Base-by-base conservation (phyloP, 2,888 invertebrate species). In the Rhaphigaster nebulosa region DNA sequence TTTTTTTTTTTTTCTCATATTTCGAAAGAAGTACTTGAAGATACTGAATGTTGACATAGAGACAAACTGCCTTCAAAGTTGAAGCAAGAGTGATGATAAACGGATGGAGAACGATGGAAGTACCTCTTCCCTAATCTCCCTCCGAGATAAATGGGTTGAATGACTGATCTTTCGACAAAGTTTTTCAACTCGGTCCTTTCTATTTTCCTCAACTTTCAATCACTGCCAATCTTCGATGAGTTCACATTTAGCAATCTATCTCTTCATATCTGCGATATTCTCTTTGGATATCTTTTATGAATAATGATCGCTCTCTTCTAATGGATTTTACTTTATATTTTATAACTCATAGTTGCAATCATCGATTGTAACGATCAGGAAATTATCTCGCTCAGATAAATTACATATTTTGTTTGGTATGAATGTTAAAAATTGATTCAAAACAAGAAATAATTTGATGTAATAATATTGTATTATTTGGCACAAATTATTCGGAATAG, bases 1-100 rank as follows among this genome's bases (percentile, higher is more conserved):
- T 60, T n/a, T 56, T 26, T 26, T 56, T 26, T 26, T 65, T 15
- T 15, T 3, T 5, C 29, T 65, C 15, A 65, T 15, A 15, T 65
- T 29, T 29, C n/a, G 15, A 65, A 65, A 65, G 29, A 65, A 65
- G 65, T 29, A 20, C 29, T 65, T 65, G n/a, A 29, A 65, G 65
- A 65, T 65, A 65, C 29, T 29, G 65, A 65, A 65, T 65, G 65
- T 65, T 65, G 65, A 65, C 65, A 65, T 12, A 29, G 29, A 65
- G 65, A 29, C 65, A 65, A 65, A 65, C 65, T 65, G n/a, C 65
- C 65, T 65, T 65, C 65, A 13, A 65, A 65, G 29, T 65, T 65
- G 65, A n/a, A 29, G 65, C 13, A 65, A 65, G 29, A 29, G 29
- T 15, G 29, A 65, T 29, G 65, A 65, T 29, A 65, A 65, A 65